These are phyloP conservation scores for Podotricha telesiphe DNA, from an alignment of 2,888 invertebrate genomes.

Conservation along the genomic window DNA sequence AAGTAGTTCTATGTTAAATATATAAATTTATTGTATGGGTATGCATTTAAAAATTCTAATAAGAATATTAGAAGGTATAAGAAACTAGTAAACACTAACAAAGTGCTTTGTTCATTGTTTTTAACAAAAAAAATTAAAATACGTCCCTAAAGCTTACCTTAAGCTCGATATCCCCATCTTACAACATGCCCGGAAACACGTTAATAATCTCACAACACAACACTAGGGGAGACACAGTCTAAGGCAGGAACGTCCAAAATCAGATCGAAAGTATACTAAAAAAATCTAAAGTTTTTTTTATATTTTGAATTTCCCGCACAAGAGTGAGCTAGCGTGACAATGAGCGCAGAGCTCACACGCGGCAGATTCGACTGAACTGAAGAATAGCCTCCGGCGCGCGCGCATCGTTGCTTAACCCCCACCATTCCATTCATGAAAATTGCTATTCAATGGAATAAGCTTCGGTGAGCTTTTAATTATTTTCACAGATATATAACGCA, in stretches of 20 bases:
- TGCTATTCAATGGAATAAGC: constrained; percentile 59
- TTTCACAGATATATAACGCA: neutral
- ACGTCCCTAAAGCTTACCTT: constrained; percentile 56
- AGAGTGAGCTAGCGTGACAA: constrained; percentile 51
- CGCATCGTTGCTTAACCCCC: constrained; percentile 60
- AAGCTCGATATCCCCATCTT: constrained; percentile 69
- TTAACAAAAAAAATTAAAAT: too few relatives aligned
- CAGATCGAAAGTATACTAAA: constrained; percentile 14
- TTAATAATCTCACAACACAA: constrained; percentile 55
- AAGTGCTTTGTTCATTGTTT: too few relatives aligned
- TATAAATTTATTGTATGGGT: neutral
- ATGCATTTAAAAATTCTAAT: neutral
- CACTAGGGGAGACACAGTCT: constrained; percentile 57
- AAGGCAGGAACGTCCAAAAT: constrained; percentile 45
- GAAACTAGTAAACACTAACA: too few relatives aligned
- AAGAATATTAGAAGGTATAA: neutral
- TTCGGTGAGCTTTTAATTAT: constrained; percentile 37
- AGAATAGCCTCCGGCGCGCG: constrained; percentile 64
- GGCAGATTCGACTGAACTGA: constrained; percentile 59
- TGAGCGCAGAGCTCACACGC: constrained; percentile 58
- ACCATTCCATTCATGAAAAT: constrained; percentile 76
- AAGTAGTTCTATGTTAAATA: neutral
- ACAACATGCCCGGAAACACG: constrained; percentile 67
- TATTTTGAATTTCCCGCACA: constrained; percentile 69
- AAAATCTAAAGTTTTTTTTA: constrained; percentile 18